Evolutionary conservation across 2,888 invertebrate genomes (phyloP).

Genomic region (Drosophila multiciliata): DNA sequence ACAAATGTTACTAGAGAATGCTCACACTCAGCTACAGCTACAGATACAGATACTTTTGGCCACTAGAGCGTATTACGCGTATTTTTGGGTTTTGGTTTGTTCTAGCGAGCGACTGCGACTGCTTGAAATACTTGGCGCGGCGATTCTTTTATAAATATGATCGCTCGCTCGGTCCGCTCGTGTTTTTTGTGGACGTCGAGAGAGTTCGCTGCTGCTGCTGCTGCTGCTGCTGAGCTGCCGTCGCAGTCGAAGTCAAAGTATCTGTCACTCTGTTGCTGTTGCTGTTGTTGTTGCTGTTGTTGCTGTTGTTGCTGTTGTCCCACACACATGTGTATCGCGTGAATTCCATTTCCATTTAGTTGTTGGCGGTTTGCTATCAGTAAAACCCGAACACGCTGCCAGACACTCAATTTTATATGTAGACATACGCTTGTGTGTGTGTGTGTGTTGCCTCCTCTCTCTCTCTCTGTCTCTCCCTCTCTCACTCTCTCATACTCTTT

Average conservation of each 20-base stretch:
- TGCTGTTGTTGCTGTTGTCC: conserved; percentile 21
- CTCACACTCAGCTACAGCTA: conserved; percentile 21
- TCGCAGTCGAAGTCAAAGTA: conserved; percentile 18
- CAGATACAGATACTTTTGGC: conserved; percentile 21
- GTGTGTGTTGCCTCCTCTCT: conserved; percentile 33
- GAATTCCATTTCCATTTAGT: conserved; percentile 66
- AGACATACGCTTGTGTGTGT: conserved; percentile 2
- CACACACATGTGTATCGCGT: conserved; percentile 77
- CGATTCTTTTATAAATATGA: conserved; percentile 84
- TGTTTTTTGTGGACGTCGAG: conserved; percentile 19
- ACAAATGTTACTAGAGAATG: conserved; percentile 2
- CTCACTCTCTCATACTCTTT: conserved; percentile 16
- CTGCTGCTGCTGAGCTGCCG: conserved; percentile 8
- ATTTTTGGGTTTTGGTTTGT: conserved; percentile 60
- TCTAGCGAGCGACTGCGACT: conserved; percentile 81
- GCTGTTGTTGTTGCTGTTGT: conserved; percentile 7
- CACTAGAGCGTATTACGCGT: conserved; percentile 27
- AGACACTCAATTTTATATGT: conserved; percentile 5
- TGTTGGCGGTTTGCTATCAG: conserved; percentile 66
- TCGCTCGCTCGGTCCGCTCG: conserved; percentile 44
- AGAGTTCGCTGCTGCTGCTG: conserved; percentile 46
- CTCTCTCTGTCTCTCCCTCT: conserved; percentile 10
- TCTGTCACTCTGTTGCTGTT: conserved; percentile 23
- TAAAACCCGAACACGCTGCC: conserved; percentile 67
- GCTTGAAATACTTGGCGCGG: conserved; percentile 72